Conservation (phyloP, 2,797 vertebrate species). For the Phylloscopus collybita region DNA sequence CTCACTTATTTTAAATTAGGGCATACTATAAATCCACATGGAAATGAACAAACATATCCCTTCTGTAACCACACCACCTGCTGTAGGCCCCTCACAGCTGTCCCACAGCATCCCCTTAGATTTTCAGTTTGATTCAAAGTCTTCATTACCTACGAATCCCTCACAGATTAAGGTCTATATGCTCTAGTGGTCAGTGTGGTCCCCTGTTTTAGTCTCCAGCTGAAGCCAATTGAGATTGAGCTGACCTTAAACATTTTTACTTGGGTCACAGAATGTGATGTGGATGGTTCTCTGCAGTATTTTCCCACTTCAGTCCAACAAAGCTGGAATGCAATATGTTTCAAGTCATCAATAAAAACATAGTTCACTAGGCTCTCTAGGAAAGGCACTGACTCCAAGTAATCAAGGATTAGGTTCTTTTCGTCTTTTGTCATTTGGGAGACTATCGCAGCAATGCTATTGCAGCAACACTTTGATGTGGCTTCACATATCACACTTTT, state of each 20-base stretch:
- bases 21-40: not conserved
- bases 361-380: not conserved
- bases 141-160: not conserved
- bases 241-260: conserved; percentile 1
- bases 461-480: not conserved
- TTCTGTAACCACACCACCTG: not conserved
- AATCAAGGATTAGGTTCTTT: not conserved
- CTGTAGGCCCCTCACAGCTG: not conserved
- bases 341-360: not conserved
- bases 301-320: not conserved
- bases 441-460: not conserved
- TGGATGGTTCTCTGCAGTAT: not conserved
- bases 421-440: conserved; percentile 18
- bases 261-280: not conserved
- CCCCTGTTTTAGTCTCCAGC: not conserved
- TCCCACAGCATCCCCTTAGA: not conserved
- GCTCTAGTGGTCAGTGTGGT: not conserved
- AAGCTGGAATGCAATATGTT: not conserved
- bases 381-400: not conserved
- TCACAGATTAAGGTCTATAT: not conserved
- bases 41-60: not conserved
- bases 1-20: not conserved
- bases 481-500: not conserved
- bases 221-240: not conserved
- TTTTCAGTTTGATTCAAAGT: not conserved